These are phyloP conservation scores for Donacobius atricapilla DNA, from an alignment of 2,113 vertebrate genomes.

Conservation along the genomic window DNA sequence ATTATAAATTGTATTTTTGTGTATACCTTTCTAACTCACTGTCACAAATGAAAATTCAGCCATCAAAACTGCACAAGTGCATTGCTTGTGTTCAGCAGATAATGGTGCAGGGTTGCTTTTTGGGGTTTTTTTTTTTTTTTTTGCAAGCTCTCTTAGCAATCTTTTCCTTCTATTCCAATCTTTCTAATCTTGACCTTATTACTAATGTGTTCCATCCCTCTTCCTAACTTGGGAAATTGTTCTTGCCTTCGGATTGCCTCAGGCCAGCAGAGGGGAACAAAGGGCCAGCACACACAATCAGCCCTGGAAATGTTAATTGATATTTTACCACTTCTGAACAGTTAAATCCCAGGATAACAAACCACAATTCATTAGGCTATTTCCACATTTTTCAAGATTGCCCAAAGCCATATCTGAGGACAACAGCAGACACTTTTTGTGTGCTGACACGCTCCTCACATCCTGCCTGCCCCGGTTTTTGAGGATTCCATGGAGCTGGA, in stretches of 20 bases:
- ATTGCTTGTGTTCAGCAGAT: neutral
- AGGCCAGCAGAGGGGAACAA: neutral
- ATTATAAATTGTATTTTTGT: neutral
- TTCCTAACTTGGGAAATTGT: conserved; percentile 25
- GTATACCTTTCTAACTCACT: neutral
- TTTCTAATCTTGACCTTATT: conserved; percentile 50
- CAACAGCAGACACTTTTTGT: neutral
- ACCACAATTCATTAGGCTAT: neutral
- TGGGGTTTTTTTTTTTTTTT: neutral
- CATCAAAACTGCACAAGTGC: neutral
- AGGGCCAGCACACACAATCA: neutral
- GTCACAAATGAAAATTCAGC: neutral
- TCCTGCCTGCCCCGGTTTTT: neutral
- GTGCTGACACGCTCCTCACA: neutral
- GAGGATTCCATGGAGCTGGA: neutral
- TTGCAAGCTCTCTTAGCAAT: neutral
- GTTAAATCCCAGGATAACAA: neutral
- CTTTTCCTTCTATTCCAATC: conserved; percentile 15
- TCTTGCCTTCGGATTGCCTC: conserved; percentile 34
- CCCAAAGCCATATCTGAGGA: neutral
- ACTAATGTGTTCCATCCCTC: conserved; percentile 24
- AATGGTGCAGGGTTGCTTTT: neutral
- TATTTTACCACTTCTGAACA: conserved; percentile 30
- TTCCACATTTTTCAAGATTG: conserved; percentile 28
- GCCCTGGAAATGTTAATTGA: conserved; percentile 43